Conservation (phyloP, 2,797 vertebrate species). For the Sebastes minor region DNA sequence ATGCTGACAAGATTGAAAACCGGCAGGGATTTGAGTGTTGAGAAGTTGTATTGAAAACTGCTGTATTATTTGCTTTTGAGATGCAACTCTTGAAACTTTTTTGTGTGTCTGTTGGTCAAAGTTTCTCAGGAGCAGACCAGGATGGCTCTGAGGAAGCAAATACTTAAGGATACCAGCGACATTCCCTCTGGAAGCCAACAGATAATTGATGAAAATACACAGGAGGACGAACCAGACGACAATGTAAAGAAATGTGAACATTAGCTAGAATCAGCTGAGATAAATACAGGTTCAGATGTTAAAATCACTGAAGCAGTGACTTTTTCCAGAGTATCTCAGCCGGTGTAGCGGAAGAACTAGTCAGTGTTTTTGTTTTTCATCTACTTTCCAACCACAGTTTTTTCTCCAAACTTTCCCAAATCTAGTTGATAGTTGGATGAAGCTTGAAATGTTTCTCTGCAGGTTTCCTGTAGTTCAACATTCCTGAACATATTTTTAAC, state of each 20-base stretch:
- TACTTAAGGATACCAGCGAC: conserved; percentile 5
- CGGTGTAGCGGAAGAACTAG: not conserved
- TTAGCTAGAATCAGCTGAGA: not conserved
- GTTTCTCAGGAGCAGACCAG: conserved; percentile 9
- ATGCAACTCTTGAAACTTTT: not conserved
- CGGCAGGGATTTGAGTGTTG: not conserved
- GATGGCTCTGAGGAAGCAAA: conserved; percentile 75
- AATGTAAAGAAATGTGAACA: conserved; percentile 24
- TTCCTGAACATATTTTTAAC: not conserved
- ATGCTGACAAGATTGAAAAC: not conserved
- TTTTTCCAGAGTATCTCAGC: not conserved
- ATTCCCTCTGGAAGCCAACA: conserved; percentile 26
- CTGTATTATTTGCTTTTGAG: not conserved
- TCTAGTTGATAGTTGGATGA: not conserved
- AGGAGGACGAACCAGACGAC: conserved; percentile 40
- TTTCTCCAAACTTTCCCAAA: not conserved
- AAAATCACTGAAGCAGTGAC: too few relatives aligned
- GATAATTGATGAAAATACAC: conserved; percentile 2
- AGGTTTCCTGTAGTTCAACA: not conserved
- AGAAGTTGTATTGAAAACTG: not conserved
- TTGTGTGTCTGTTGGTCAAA: not conserved
- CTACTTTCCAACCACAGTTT: not conserved
- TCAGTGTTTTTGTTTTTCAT: not conserved
- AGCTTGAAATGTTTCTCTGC: not conserved
- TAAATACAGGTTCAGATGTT: not conserved